These are phyloP conservation scores for Eunapius fragilis DNA, from an alignment of 37 sponge, comb jelly and placozoan species.

Conservation along the genomic window DNA sequence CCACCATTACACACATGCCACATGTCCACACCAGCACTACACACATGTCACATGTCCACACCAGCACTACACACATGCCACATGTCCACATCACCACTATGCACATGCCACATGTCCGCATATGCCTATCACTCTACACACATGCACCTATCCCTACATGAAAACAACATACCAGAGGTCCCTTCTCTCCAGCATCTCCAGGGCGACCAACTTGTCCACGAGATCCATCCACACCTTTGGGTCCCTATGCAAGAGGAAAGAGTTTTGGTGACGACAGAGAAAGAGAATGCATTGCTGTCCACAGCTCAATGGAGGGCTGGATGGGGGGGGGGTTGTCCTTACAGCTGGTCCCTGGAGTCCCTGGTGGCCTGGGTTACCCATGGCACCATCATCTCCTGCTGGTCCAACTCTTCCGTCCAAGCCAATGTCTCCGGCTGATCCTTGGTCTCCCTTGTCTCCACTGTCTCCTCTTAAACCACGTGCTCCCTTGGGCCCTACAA, in stretches of 20 bases:
- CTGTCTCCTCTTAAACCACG: slow-evolving; percentile 62
- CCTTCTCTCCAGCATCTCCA: slow-evolving; percentile 65
- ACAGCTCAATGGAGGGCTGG: no score
- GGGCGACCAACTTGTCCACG: slow-evolving; percentile 15
- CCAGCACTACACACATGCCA: not conserved
- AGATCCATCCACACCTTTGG: slow-evolving; percentile 50
- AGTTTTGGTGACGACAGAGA: no score
- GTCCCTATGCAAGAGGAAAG: slow-evolving; percentile 34
- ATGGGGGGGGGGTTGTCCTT: not conserved
- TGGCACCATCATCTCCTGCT: slow-evolving; percentile 46
- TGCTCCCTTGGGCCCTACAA: slow-evolving; percentile 36
- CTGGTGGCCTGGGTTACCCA: slow-evolving; percentile 61
- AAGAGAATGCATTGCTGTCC: no score
- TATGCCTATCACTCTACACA: not conserved
- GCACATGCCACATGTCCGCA: not conserved
- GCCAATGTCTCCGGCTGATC: slow-evolving; percentile 57
- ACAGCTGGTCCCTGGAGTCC: slow-evolving; percentile 59
- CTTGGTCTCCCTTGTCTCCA: slow-evolving; percentile 62
- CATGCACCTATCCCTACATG: not conserved
- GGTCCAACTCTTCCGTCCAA: slow-evolving; percentile 32
- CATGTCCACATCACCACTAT: not conserved
- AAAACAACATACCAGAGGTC: slow-evolving; percentile 37
- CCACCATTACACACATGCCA: no score
- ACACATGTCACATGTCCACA: not conserved
- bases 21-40: not conserved